These are phyloP conservation scores for Dolichallabes microphthalmus DNA, from an alignment of 2,113 vertebrate species.

Conservation along the genomic window DNA sequence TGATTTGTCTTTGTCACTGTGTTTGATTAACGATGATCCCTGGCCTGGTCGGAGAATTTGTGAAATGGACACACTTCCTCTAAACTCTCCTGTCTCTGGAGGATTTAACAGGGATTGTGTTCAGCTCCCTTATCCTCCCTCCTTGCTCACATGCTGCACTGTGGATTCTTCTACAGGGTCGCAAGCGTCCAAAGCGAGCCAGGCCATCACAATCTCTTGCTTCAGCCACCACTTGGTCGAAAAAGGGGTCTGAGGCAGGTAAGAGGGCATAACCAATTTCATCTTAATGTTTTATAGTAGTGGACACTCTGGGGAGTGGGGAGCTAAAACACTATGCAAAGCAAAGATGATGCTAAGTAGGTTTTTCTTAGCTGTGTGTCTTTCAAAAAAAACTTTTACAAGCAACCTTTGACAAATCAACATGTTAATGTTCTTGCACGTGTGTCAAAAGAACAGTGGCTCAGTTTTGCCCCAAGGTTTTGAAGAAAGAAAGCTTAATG, in stretches of 20 bases:
- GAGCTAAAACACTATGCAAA: not conserved
- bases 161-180: conserved; percentile 77
- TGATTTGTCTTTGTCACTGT: conserved; percentile 58
- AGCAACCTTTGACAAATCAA: not conserved
- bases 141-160: conserved; percentile 15
- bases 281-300: not conserved
- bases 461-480: not conserved
- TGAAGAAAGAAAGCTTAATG: not conserved
- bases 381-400: not conserved
- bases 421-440: not conserved
- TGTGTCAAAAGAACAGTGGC: not conserved
- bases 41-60: conserved; percentile 44
- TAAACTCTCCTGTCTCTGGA: conserved; percentile 44
- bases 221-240: conserved; percentile 90
- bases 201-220: conserved; percentile 91
- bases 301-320: not conserved
- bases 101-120: conserved; percentile 42
- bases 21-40: conserved; percentile 38
- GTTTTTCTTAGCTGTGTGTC: not conserved
- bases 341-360: not conserved
- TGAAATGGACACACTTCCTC: conserved; percentile 53
- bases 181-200: conserved; percentile 98
- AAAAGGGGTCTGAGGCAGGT: conserved; percentile 96
- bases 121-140: conserved; percentile 18
- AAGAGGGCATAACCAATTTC: conserved; percentile 27